Base-by-base conservation (phyloP, 1,140 invertebrate species). In the Cherax quadricarinatus region DNA sequence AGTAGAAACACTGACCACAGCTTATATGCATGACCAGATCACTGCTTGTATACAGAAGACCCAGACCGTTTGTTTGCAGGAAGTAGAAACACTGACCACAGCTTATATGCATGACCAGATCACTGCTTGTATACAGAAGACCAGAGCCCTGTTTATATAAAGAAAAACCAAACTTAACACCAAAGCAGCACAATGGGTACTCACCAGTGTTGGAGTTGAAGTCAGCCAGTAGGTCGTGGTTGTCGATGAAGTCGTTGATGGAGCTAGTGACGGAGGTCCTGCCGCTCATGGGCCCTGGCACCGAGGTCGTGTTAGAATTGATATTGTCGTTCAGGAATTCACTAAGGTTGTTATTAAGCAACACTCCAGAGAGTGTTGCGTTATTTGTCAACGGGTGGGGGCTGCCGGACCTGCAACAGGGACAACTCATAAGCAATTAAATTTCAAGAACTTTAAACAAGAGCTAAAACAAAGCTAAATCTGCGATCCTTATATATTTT, bases 131-230 rank as follows among this genome's bases (percentile, higher is more conserved):
- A 14, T 57, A 57, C 53, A 7, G 53, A 57, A 14, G 7, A 57
- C 53, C 53, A 57, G 53, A 10, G 14, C 53, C 1, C 53, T 57
- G 14, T 3, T 14, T 10, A 3, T 57, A 57, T 14, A 7, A 7
- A 57, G 53, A 57, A 12, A 6, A 57, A 7, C 53, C 7, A 14
- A 10, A 57, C 53, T 14, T 14, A 57, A 57, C 53, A 57, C 53
- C 7, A 7, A 7, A 57, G 53, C 14, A 57, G 7, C 53, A 57
- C 14, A 57, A 57, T 7, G 53, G 7, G 88, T 91, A 87, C 84
- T 91, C 84, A 91, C 89, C 84, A 51, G 75, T 87, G 49, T 91
- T 91, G 89, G 78, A 82, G 60, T 91, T 91, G n/a, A 86, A 91
- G 89, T 91, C 89, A 30, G 84, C 84, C 21, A 80, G 24, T 10